These are phyloP conservation scores for Aspidapion aeneum DNA, from an alignment of 2,888 invertebrate species.

Conservation along the genomic window DNA sequence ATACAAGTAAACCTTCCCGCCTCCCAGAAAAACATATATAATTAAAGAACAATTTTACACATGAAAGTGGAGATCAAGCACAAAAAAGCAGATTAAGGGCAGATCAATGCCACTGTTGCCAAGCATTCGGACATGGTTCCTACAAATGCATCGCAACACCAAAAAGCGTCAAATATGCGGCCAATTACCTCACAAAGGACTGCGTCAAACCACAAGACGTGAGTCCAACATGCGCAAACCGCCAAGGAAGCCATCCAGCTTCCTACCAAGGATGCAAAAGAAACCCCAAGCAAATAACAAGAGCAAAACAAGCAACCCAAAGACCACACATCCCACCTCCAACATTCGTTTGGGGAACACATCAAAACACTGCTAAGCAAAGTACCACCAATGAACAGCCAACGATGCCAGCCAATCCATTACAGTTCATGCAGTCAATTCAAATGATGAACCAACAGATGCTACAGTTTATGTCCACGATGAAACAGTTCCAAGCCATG, in stretches of 20 bases:
- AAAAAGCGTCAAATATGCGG: not conserved
- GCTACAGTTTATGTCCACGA: not conserved
- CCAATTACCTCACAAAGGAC: too few relatives aligned
- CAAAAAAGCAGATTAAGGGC: not conserved
- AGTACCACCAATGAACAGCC: too few relatives aligned
- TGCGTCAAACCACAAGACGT: too few relatives aligned
- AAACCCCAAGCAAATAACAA: not conserved
- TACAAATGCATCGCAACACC: constrained; percentile 4
- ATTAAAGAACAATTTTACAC: not conserved
- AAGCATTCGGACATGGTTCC: constrained; percentile 11
- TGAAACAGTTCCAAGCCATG: not conserved
- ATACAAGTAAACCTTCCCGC: not conserved
- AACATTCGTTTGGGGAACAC: too few relatives aligned
- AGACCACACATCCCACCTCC: not conserved
- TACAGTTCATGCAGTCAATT: not conserved
- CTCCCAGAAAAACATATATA: constrained; percentile 4
- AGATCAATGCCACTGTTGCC: constrained; percentile 16
- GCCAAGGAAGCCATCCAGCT: constrained; percentile 8
- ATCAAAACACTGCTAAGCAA: too few relatives aligned
- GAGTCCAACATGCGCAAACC: constrained; percentile 9
- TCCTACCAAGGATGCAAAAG: constrained; percentile 11
- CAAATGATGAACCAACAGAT: not conserved
- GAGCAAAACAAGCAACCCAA: not conserved
- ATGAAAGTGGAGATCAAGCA: not conserved
- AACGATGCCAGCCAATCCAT: too few relatives aligned